These are phyloP conservation scores for Drosophila azteca DNA, from an alignment of 1,140 invertebrate species.

Conservation along the genomic window DNA sequence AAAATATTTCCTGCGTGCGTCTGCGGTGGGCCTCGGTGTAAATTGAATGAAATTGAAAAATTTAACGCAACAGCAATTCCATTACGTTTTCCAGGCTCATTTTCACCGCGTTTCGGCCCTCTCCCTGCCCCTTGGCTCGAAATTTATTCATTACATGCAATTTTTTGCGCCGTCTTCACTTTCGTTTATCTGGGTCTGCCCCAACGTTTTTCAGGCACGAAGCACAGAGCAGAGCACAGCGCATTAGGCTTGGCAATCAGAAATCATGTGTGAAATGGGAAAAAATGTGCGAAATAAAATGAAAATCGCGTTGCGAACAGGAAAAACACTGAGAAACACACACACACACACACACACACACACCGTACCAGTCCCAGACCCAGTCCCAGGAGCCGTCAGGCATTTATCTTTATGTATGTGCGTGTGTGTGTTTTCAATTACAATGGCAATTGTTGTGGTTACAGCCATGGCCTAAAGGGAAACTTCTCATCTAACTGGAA, in stretches of 20 bases:
- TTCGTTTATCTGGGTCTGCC: conserved; percentile 76
- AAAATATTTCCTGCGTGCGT: conserved; percentile 68
- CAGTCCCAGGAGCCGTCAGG: conserved; percentile 40
- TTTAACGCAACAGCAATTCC: conserved; percentile 80
- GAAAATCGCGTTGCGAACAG: conserved; percentile 70
- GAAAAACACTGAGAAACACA: conserved; percentile 35
- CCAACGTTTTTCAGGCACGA: conserved; percentile 42
- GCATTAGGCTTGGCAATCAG: conserved; percentile 81
- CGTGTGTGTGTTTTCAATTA: conserved; percentile 71
- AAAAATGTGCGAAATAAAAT: conserved; percentile 72
- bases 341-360: conserved; percentile 45
- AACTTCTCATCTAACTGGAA: conserved; percentile 10
- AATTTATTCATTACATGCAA: conserved; percentile 83
- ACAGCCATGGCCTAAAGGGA: conserved; percentile 42
- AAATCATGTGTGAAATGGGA: conserved; percentile 81
- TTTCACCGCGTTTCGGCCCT: conserved; percentile 64
- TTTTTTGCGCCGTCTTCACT: conserved; percentile 75
- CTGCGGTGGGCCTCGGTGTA: conserved; percentile 68
- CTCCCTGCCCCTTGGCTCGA: conserved; percentile 32
- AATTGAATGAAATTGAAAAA: conserved; percentile 83
- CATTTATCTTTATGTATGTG: conserved; percentile 32
- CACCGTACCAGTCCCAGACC: too few relatives aligned
- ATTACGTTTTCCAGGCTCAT: conserved; percentile 79
- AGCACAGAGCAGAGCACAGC: conserved; percentile 10
- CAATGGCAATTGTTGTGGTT: conserved; percentile 78